A percentile compares a stretch with the other conserved stretches of the same genome.
These are phyloP conservation scores for Lissonota sp. DNA, from an alignment of 2,888 invertebrate genomes.

Conservation along the genomic window DNA sequence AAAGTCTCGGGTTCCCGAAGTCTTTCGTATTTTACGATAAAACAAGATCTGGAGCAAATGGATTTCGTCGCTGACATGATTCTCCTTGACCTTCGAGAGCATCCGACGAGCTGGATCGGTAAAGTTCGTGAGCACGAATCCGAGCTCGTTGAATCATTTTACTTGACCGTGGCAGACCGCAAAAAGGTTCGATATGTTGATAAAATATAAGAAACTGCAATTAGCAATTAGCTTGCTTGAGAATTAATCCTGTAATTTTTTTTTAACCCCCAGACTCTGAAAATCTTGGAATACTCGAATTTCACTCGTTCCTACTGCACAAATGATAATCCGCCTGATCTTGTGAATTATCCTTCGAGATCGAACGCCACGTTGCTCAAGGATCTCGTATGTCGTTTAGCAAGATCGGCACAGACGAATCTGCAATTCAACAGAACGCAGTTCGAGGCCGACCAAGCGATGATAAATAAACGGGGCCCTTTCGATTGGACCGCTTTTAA, in stretches of 20 bases:
- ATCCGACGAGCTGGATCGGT: conserved; percentile 74
- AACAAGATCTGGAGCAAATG: conserved; percentile 75
- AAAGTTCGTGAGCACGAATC: conserved; percentile 72
- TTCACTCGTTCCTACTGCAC: conserved; percentile 75
- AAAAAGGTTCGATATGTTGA: conserved; percentile 74
- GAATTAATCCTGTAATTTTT: background rate
- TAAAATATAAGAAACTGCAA: background rate
- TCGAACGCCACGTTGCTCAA: conserved; percentile 76
- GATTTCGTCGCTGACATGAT: conserved; percentile 73
- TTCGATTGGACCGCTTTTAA: conserved; percentile 80
- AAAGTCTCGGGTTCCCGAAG: conserved; percentile 72
- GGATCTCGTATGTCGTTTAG: conserved; percentile 74
- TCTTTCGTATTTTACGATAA: conserved; percentile 72
- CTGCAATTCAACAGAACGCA: conserved; percentile 71
- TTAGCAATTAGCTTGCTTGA: background rate
- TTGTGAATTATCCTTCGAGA: conserved; percentile 75
- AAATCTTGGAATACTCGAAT: conserved; percentile 77
- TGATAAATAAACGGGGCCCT: conserved; percentile 38
- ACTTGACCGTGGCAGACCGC: conserved; percentile 75
- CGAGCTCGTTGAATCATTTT: conserved; percentile 77
- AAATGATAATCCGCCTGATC: conserved; percentile 64
- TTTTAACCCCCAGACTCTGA: conserved; percentile 70
- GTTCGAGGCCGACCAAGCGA: conserved; percentile 61
- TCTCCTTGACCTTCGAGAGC: conserved; percentile 68
- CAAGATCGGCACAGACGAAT: conserved; percentile 71